phyloP scores from a whole-genome alignment of 2,888 invertebrate genomes.

The Gandaritis pyraliata region DNA sequence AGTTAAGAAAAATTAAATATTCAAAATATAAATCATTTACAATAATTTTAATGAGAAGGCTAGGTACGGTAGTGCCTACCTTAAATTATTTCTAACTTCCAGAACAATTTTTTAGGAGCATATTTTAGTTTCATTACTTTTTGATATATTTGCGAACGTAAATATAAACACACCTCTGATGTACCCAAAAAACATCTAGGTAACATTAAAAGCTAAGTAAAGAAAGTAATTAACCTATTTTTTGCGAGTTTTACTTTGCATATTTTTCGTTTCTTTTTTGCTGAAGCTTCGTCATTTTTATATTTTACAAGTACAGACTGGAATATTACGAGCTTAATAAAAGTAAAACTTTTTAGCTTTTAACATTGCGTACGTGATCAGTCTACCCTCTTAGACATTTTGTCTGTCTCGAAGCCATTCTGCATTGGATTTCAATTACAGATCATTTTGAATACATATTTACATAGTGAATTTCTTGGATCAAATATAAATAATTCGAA shows the following conservation, averaged over 20 bases:
- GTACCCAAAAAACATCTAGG: slow-evolving; percentile 7
- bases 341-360: slow-evolving; percentile 14
- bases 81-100: background rate
- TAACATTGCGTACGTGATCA: slow-evolving; percentile 12
- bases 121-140: background rate
- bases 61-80: too few relatives aligned
- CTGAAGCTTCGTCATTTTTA: slow-evolving; percentile 13
- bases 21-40: too few relatives aligned
- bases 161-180: too few relatives aligned
- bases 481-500: too few relatives aligned
- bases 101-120: background rate
- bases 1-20: background rate
- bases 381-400: slow-evolving; percentile 4
- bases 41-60: too few relatives aligned
- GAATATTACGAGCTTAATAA: slow-evolving; percentile 19
- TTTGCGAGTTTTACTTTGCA: slow-evolving; percentile 10
- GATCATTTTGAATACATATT: too few relatives aligned
- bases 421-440: too few relatives aligned
- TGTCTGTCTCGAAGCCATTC: background rate
- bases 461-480: too few relatives aligned
- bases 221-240: slow-evolving; percentile 16
- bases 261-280: slow-evolving; percentile 6
- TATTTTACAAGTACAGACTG: slow-evolving; percentile 15
- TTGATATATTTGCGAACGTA: background rate
- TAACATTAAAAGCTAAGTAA: slow-evolving; percentile 17